phyloP scores from a whole-genome alignment of 2,113 vertebrate species.

The Scopus umbretta region DNA sequence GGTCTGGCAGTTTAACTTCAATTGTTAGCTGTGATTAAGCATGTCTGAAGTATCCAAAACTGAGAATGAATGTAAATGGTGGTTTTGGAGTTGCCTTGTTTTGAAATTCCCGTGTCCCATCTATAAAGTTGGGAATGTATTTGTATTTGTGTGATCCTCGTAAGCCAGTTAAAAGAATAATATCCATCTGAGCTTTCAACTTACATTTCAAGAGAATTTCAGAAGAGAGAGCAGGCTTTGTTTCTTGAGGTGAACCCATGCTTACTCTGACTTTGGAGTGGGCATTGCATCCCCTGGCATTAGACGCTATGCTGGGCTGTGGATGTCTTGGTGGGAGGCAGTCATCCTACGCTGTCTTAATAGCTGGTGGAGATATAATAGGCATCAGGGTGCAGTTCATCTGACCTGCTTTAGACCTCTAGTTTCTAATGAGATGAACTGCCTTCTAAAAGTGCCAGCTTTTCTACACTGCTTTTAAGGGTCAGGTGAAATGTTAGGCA shows the following conservation, averaged over 20 bases:
- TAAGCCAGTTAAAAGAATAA: not conserved
- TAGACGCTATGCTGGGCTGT: not conserved
- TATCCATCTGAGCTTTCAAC: not conserved
- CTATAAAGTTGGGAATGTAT: not conserved
- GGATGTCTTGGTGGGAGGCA: not conserved
- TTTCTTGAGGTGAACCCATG: not conserved
- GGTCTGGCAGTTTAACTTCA: not conserved
- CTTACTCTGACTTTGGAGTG: not conserved
- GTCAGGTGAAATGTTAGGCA: no score
- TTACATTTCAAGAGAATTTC: not conserved
- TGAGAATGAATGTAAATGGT: not conserved
- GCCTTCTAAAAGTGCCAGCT: not conserved
- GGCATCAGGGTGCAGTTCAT: not conserved
- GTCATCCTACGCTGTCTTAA: not conserved
- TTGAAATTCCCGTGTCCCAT: not conserved
- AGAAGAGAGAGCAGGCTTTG: not conserved
- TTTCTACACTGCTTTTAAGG: not conserved
- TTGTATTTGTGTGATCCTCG: not conserved
- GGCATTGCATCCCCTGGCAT: not conserved
- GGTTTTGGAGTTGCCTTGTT: not conserved
- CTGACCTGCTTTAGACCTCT: not conserved
- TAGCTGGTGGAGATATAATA: not conserved
- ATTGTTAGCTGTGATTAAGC: not conserved
- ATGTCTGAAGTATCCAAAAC: not conserved
- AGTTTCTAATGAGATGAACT: not conserved